Conservation (phyloP, 2,888 invertebrate genomes). For the Thumatha senex region DNA sequence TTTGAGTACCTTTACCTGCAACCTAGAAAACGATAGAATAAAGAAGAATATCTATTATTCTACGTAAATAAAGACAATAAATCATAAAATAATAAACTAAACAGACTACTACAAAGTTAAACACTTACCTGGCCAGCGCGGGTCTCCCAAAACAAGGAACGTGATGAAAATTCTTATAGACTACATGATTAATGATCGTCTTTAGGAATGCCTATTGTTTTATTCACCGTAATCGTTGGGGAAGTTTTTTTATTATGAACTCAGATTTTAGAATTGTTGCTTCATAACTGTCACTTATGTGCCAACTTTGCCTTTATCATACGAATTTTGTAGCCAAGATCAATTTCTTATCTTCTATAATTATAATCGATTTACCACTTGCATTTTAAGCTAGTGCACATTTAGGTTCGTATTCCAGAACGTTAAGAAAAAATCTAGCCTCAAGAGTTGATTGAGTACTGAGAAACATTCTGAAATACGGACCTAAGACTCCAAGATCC, state of each 20-base stretch:
- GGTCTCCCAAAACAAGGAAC: conserved; percentile 22
- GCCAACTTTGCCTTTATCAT: no score
- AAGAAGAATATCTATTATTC: neutral
- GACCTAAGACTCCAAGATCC: no score
- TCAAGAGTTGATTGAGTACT: no score
- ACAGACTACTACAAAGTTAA: conserved; percentile 36
- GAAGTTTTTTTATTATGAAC: conserved; percentile 6
- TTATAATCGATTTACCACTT: no score
- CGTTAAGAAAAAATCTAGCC: no score
- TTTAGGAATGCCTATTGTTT: conserved; percentile 22
- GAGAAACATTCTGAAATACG: no score
- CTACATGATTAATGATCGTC: conserved; percentile 31
- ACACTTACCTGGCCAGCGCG: conserved; percentile 34
- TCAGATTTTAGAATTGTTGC: neutral
- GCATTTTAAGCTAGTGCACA: no score
- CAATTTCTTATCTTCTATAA: no score
- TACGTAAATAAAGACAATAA: conserved; percentile 16
- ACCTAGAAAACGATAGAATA: neutral
- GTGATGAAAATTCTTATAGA: conserved; percentile 31
- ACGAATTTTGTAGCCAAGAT: no score
- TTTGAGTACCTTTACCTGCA: neutral
- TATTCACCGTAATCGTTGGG: conserved; percentile 24
- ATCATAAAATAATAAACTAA: conserved; percentile 35
- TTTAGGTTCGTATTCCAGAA: no score
- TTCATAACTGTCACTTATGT: neutral